A percentile compares a stretch with the other conserved stretches of the same genome.
phyloP scores from a whole-genome alignment of 2,797 vertebrate genomes.

The Eleutherodactylus coqui region DNA sequence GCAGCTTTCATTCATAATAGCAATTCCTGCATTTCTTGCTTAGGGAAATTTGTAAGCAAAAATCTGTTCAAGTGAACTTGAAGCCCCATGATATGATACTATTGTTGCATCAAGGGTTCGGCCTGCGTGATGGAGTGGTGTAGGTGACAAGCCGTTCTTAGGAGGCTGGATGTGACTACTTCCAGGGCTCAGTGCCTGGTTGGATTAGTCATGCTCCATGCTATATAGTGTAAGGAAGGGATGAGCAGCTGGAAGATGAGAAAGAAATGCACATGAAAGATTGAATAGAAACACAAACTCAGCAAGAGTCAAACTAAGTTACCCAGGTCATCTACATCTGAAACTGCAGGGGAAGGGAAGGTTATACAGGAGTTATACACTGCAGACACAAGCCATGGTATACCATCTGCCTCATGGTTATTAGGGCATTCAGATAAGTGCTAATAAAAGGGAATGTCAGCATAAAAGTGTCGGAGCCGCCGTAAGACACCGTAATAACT shows the following conservation, averaged over 20 bases:
- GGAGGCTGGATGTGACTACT: background rate
- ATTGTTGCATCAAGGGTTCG: background rate
- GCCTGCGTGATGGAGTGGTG: background rate
- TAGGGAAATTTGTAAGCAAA: background rate
- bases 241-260: conserved; percentile 6
- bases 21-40: background rate
- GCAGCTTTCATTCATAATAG: too few species aligned
- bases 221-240: background rate
- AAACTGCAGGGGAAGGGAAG: conserved; percentile 65
- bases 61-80: background rate
- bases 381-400: background rate
- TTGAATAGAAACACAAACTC: conserved; percentile 27
- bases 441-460: background rate
- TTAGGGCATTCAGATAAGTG: background rate
- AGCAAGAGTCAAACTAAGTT: conserved; percentile 57
- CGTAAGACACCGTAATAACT: background rate
- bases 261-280: conserved; percentile 47
- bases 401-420: background rate
- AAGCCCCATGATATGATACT: background rate
- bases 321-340: conserved; percentile 68
- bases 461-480: background rate
- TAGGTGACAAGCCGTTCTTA: background rate
- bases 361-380: conserved; percentile 57
- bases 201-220: conserved; percentile 47
- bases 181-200: conserved; percentile 2